These are phyloP conservation scores for Gallinago media DNA, from an alignment of 2,113 vertebrate genomes.

Conservation along the genomic window DNA sequence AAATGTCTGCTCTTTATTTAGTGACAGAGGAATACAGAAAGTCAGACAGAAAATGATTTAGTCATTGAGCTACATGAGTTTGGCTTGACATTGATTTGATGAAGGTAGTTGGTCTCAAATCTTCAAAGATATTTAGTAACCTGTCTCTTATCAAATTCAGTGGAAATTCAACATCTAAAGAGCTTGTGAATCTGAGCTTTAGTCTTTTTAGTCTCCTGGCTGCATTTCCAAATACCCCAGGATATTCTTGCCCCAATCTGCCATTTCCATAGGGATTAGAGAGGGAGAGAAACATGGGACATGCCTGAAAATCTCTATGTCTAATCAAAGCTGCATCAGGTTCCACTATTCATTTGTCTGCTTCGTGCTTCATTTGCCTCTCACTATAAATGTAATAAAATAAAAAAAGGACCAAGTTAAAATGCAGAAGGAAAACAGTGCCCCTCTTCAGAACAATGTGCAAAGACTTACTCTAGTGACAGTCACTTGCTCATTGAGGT, in stretches of 20 bases:
- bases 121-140: background rate
- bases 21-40: background rate
- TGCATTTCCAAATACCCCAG: background rate
- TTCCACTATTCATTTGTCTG: background rate
- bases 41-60: background rate
- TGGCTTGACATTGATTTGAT: background rate
- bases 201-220: background rate
- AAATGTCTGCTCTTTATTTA: background rate
- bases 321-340: background rate
- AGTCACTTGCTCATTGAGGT: background rate
- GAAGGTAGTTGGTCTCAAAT: background rate
- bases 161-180: background rate
- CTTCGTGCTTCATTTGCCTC: background rate
- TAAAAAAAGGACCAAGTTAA: background rate
- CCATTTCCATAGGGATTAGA: background rate
- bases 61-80: background rate
- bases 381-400: background rate
- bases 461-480: background rate
- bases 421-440: background rate
- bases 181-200: background rate
- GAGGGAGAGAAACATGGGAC: background rate
- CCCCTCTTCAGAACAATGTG: background rate
- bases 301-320: background rate
- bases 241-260: background rate
- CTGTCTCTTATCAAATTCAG: background rate